Conservation (phyloP, 2,797 vertebrate genomes). For the Sparus aurata region DNA sequence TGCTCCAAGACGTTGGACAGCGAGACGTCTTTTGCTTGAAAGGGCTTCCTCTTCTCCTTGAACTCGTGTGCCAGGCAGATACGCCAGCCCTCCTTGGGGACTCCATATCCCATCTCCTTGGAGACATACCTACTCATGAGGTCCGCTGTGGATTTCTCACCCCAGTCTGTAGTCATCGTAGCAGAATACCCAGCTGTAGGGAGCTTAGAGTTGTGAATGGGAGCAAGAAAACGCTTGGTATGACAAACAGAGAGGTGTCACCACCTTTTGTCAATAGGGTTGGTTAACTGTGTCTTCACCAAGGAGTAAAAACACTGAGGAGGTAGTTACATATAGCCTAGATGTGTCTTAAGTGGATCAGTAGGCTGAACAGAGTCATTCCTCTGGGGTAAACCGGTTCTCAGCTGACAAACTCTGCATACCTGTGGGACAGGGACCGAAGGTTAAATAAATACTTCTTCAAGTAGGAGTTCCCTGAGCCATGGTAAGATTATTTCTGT, state of each 20-base stretch:
- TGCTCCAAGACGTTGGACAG: slow-evolving; percentile 88
- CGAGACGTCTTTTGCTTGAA: slow-evolving; percentile 90
- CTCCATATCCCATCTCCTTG: slow-evolving; percentile 84
- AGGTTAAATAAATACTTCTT: not conserved
- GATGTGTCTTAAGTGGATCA: not conserved
- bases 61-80: slow-evolving; percentile 95
- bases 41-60: slow-evolving; percentile 93
- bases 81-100: slow-evolving; percentile 92
- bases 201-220: not conserved
- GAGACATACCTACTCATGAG: slow-evolving; percentile 92
- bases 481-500: slow-evolving; percentile 40
- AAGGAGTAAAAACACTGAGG: not conserved
- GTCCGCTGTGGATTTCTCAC: slow-evolving; percentile 77
- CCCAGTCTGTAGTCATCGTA: slow-evolving; percentile 77
- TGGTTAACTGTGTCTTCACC: not conserved
- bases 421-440: not conserved
- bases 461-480: slow-evolving; percentile 30
- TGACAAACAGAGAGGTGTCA: not conserved
- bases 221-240: not conserved
- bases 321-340: not conserved
- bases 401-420: slow-evolving; percentile 15
- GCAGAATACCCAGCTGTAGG: not conserved
- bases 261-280: slow-evolving; percentile 39
- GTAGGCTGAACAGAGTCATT: slow-evolving; percentile 10
- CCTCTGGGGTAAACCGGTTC: slow-evolving; percentile 28